Base-by-base conservation (phyloP, 1,140 invertebrate genomes). In the Ptiloglossa arizonensis region DNA sequence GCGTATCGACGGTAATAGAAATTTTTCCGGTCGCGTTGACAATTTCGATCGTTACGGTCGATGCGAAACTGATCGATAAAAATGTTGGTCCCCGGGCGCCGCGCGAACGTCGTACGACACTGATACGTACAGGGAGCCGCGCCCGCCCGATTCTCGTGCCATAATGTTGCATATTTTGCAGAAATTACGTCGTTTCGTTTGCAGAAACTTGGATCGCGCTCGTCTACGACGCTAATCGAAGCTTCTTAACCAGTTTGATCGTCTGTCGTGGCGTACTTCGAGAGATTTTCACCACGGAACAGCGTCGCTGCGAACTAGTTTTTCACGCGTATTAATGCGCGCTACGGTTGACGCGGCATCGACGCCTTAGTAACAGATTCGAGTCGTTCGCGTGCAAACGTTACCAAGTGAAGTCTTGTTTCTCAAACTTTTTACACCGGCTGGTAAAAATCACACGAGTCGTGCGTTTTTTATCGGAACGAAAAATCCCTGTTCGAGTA, bases 191-290 rank as follows among this genome's bases (percentile, higher is more conserved):
- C 11, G 60, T 66, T 64, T 60, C 27, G 22, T 22, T 11, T 19
- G 11, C 15, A 77, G 64, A 72, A 75, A 52, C 0, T 6, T 29
- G 1, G 1, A 46, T 27, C 9, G 5, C 3, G 2, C 5, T 44
- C 72, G 44, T 73, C 15, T 24, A 1, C 17, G 0, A 22, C 6
- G 32, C 41, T 66, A 9, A 79, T 60, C n/a, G 63, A 69, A 50
- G 6, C 32, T 29, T 44, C 17, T 35, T 19, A 4, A 54, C 9
- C 24, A 44, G 19, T 79, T 63, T 73, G 50, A 19, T 6, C 24
- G 46, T 67, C 54, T 89, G 89, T 89, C 89, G 52, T 84, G 11
- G 9, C 57, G 85, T 89, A 90, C 89, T 90, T 90, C 77, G 52
- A 83, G 84, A 86, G 86, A 84, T 82, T 73, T 87, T 59, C 54